phyloP scores from a whole-genome alignment of 2,888 invertebrate genomes.

The Heliconius charithonia region DNA sequence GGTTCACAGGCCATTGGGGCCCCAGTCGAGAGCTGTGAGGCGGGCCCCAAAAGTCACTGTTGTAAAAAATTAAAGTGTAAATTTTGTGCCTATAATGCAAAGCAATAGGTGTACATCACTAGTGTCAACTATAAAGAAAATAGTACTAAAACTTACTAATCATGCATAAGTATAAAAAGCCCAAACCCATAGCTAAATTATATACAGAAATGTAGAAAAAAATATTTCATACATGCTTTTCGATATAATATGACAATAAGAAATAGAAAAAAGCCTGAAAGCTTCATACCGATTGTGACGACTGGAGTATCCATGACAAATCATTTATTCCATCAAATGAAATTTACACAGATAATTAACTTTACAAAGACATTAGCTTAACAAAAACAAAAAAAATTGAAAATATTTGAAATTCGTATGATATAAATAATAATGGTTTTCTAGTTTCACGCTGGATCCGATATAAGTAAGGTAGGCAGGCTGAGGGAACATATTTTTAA shows the following conservation, averaged over 20 bases:
- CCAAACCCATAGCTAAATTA: conserved; percentile 59
- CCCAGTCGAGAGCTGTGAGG: not conserved
- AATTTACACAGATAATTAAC: conserved; percentile 56
- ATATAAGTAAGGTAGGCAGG: too few relatives aligned
- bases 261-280: conserved; percentile 69
- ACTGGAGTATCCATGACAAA: conserved; percentile 51
- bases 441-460: too few relatives aligned
- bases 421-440: too few relatives aligned
- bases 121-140: not conserved
- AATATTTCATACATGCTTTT: conserved; percentile 79
- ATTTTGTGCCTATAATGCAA: not conserved
- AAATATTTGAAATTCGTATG: conserved; percentile 26
- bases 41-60: not conserved
- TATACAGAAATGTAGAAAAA: conserved; percentile 27
- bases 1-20: not conserved
- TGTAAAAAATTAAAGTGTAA: not conserved
- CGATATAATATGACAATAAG: conserved; percentile 32
- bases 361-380: conserved; percentile 31
- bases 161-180: conserved; percentile 56
- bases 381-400: conserved; percentile 48
- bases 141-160: conserved; percentile 24
- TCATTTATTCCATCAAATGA: conserved; percentile 64
- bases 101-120: not conserved
- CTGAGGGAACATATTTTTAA: too few relatives aligned
- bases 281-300: conserved; percentile 81